Conservation (phyloP, 2,797 vertebrate genomes). For the Schizothorax lantsangensis region DNA sequence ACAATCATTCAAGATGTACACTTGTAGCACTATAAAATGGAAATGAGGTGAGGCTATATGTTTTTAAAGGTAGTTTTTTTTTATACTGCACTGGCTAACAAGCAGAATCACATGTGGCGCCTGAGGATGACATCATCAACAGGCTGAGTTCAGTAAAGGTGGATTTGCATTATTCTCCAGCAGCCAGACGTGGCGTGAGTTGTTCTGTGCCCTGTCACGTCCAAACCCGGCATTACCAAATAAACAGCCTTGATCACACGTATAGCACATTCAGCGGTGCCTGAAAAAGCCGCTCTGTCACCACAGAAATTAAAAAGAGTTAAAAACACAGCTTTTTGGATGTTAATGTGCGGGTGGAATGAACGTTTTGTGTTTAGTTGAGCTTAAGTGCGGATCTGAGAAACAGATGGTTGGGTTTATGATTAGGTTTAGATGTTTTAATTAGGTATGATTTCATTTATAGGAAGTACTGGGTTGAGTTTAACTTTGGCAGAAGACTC, state of each 20-base stretch:
- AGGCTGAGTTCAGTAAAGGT: conserved; percentile 19
- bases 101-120: conserved; percentile 6
- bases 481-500: conserved; percentile 20
- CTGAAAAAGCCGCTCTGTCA: neutral
- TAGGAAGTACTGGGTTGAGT: conserved; percentile 34
- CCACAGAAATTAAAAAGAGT: conserved; percentile 5
- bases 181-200: neutral
- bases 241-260: conserved; percentile 17
- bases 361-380: neutral
- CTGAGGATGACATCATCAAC: conserved; percentile 51
- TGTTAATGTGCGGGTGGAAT: conserved; percentile 19
- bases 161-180: neutral
- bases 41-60: conserved; percentile 15
- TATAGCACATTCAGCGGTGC: neutral
- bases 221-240: neutral
- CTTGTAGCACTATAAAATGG: neutral
- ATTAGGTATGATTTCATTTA: conserved; percentile 33
- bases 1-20: neutral
- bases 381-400: conserved; percentile 17
- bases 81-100: neutral
- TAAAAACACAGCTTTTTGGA: conserved; percentile 7
- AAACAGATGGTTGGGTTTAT: conserved; percentile 37
- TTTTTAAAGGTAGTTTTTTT: neutral
- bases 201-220: conserved; percentile 40
- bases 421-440: conserved; percentile 34